Percentiles rank a stretch among this genome's conserved stretches.
phyloP scores from a whole-genome alignment of 2,113 vertebrate species.

The Ovis aries region ARS-UI_Ramb_v3.0 NC_056071.1:57454501-57455000 shows the following conservation, averaged over 20 bases:
- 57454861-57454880: not conserved
- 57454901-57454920: too few relatives aligned
- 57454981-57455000: not conserved
- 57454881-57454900: not conserved
- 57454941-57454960: not conserved
- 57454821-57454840: not conserved
- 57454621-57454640: not conserved
- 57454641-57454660: accelerated
- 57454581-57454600: not conserved
- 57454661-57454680: too few relatives aligned
- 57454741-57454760: not conserved
- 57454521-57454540: accelerated
- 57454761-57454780: not conserved
- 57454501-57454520: not conserved
- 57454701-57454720: accelerated
- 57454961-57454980: not conserved
- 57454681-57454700: not conserved
- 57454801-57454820: not conserved
- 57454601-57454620: not conserved
- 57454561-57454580: not conserved
- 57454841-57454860: not conserved
- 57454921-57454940: not conserved
- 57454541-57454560: not conserved
- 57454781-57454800: not conserved
- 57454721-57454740: not conserved